These are phyloP conservation scores for Creontiades dilutus DNA, from an alignment of 2,888 invertebrate genomes.

Conservation along the genomic window DNA sequence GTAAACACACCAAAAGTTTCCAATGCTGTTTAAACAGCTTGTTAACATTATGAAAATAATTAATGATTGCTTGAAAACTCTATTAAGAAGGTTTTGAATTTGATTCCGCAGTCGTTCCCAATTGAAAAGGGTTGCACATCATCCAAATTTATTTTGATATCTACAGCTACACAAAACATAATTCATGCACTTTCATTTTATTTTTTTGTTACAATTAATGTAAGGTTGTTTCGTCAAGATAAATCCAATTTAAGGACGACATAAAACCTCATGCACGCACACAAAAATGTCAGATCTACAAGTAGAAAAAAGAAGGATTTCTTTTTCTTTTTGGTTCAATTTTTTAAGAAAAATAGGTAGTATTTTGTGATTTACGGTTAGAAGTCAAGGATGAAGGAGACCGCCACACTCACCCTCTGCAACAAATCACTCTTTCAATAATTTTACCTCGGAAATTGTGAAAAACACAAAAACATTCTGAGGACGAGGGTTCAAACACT, in stretches of 20 bases:
- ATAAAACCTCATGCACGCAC: not conserved
- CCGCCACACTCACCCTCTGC: slow-evolving; percentile 69
- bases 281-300: not conserved
- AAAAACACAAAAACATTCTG: not conserved
- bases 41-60: too few species aligned
- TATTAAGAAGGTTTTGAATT: too few species aligned
- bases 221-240: too few species aligned
- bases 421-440: slow-evolving; percentile 68
- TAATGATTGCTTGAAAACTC: too few species aligned
- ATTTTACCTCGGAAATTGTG: slow-evolving; percentile 3
- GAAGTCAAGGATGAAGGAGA: slow-evolving; percentile 63
- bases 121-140: too few species aligned
- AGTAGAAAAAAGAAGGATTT: slow-evolving; percentile 45
- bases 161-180: too few species aligned
- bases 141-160: too few species aligned
- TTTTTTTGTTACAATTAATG: too few species aligned
- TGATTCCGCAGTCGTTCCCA: too few species aligned
- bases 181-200: too few species aligned
- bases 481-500: not conserved
- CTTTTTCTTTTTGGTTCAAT: slow-evolving; percentile 2
- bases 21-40: too few species aligned
- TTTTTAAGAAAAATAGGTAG: slow-evolving; percentile 34
- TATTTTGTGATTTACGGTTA: slow-evolving; percentile 60
- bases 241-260: not conserved
- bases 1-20: too few species aligned